Evolutionary conservation across 2,797 vertebrate species (phyloP), one percentile per base, ranked within the genome.

Genomic region (Acridotheres tristis): DNA sequence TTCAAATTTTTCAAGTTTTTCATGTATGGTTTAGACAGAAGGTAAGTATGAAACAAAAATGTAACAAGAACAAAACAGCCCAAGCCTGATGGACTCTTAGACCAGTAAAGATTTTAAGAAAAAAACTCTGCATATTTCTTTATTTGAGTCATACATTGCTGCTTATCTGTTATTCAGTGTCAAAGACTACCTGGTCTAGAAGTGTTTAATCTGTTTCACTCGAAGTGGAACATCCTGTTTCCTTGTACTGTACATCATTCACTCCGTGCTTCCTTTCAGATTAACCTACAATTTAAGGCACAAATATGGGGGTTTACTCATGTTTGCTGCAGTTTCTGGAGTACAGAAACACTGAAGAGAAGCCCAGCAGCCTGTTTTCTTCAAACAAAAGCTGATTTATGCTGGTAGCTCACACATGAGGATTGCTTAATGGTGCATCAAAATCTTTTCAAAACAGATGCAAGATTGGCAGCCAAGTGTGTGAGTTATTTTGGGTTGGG

Each of bases 201-300:
- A 66, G 17, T 1, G 6, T 78, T 80, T 65, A 2, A 53, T 79
- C 67, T 53, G 5, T 87, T 89, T 94, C 38, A 45, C 50, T 67
- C 0, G 0, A 71, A 62, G 1, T 1, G 12, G 23, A 78, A 43
- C 16, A 59, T 68, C 30, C 47, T 1, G 0, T 67, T 79, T 80
- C 54, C n/a, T 63, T 34, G 16, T 43, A 38, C 30, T 5, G 10
- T 29, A 17, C 11, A 5, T 73, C 50, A 40, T 45, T 53, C 54
- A 40, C 16, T 59, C 42, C 0, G 0, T 54, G 47, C 13, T 55
- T 65, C 32, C 63, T 87, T 51, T 72, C 82, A 65, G 48, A 90
- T n/a, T 36, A 86, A 45, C 4, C 19, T 90, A 47, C 61, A 62
- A 71, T 53, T 78, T 66, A 55, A 78, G 68, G 22, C 22, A 76